A percentile compares a stretch with the other conserved stretches of the same genome.
Conservation (phyloP, 1,140 invertebrate species). For the Oreohelix idahoensis region DNA sequence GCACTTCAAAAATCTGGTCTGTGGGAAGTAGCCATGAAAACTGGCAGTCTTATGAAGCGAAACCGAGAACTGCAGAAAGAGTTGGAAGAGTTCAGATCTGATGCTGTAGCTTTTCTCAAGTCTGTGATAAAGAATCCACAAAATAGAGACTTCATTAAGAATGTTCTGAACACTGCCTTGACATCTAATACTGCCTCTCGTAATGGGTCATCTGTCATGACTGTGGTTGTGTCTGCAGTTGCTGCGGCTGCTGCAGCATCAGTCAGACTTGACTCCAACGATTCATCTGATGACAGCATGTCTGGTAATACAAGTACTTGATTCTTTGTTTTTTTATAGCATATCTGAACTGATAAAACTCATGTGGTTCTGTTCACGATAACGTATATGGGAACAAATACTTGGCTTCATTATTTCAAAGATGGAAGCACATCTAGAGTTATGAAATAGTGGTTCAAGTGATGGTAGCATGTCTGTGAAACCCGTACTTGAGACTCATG, state of each 20-base stretch:
- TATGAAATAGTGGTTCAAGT: too few relatives aligned
- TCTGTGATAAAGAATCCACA: slow-evolving; percentile 46
- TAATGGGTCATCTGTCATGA: slow-evolving; percentile 24
- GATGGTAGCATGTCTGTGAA: too few relatives aligned
- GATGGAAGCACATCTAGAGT: too few relatives aligned
- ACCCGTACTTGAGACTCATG: too few relatives aligned
- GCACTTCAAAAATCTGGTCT: slow-evolving; percentile 47
- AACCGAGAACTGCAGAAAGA: slow-evolving; percentile 47
- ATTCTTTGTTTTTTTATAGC: too few relatives aligned
- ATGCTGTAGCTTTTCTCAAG: slow-evolving; percentile 41
- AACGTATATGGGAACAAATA: too few relatives aligned
- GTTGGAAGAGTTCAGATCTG: slow-evolving; percentile 33
- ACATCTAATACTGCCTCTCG: neutral
- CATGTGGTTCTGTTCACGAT: too few relatives aligned
- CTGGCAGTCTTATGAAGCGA: slow-evolving; percentile 41
- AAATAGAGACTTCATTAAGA: slow-evolving; percentile 39
- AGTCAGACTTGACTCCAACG: slow-evolving; percentile 1
- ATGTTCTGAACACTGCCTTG: slow-evolving; percentile 32
- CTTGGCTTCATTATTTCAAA: too few relatives aligned
- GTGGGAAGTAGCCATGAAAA: slow-evolving; percentile 49
- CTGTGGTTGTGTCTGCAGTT: slow-evolving; percentile 31
- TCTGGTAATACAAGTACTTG: slow-evolving; percentile 2
- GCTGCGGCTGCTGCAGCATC: slow-evolving; percentile 17
- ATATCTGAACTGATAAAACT: too few relatives aligned
- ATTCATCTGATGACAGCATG: neutral